Evolutionary conservation across 2,113 vertebrate genomes (phyloP), one percentile per base, ranked within the genome.

Genomic region (Calyptommatus sinebrachiatus): DNA sequence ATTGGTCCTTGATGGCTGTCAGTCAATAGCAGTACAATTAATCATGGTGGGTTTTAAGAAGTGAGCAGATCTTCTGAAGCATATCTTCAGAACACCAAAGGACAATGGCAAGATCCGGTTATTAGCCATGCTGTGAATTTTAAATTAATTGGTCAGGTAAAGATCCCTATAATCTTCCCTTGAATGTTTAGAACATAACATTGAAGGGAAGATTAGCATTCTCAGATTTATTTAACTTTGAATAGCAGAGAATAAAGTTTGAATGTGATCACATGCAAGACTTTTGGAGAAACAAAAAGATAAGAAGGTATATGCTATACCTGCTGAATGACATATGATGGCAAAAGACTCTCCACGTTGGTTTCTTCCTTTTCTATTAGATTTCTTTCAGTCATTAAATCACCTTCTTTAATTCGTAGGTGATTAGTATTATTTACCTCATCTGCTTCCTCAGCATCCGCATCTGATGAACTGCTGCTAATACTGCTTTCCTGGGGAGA

Each of bases 381-480:
- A 79, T 93, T 94, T 73, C 94, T 95, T 69, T 93, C 95, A 70
- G 94, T 80, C 50, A 92, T 88, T 18, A 90, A 85, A 41, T 94
- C 95, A 63, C 94, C 95, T 89, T 95, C 94, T 53, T 90, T 90
- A 78, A 92, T 92, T 78, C 93, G 94, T 0, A 93, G 93, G 21
- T 95, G 94, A 68, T 97, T 96, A 76, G 96, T 94, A 21, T 92
- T 89, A 77, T 94, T 95, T 67, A 97, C 96, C 1, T 94, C 95
- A 16, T 97, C 96, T 0, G 89, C 94, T 87, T 99, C 98, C 83
- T 99, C 98, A 28, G 98, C 97, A 5, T 98, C 98, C 10, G 96
- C 97, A 85, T 99, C 98, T 0, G 98, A 99, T 61, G 97, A 99
- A 71, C 97, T 99, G 84, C 97, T 96, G 83, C 97, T 98, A 86